A percentile compares a stretch with the other conserved stretches of the same genome.
Conservation (phyloP, 2,888 invertebrate genomes). For the Escarpia spicata region DNA sequence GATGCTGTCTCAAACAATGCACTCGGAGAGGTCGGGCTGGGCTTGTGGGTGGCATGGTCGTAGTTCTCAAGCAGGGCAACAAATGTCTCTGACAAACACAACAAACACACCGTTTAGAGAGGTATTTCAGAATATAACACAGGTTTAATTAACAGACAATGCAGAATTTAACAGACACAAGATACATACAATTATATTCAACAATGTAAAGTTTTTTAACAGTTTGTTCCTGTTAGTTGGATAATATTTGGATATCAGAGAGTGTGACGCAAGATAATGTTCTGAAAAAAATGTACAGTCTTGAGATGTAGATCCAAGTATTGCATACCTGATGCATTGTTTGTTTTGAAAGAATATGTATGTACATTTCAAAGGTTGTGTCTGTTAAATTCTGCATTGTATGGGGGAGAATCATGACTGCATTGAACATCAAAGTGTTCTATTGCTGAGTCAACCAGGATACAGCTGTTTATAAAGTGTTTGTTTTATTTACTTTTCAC, state of each 20-base stretch:
- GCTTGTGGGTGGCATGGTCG: neutral
- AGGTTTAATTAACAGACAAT: neutral
- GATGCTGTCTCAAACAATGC: neutral
- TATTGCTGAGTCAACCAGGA: no score
- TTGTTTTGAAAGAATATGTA: neutral
- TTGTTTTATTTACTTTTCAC: no score
- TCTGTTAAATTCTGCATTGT: no score
- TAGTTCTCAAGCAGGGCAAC: neutral
- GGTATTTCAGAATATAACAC: neutral
- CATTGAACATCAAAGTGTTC: no score
- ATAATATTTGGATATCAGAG: neutral
- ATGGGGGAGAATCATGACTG: no score
- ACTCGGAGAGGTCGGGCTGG: neutral
- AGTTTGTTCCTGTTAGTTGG: neutral
- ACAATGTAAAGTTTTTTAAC: neutral
- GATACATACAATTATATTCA: neutral
- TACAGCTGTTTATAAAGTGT: no score
- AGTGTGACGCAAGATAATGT: neutral
- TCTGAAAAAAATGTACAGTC: neutral
- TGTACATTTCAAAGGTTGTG: neutral
- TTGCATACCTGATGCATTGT: neutral
- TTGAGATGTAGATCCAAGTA: neutral
- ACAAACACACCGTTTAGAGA: neutral
- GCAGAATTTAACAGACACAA: no score
- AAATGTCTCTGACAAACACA: neutral